Evolutionary conservation across 2,113 vertebrate species (phyloP).

Genomic region (Sylvilagus bachmani): DNA sequence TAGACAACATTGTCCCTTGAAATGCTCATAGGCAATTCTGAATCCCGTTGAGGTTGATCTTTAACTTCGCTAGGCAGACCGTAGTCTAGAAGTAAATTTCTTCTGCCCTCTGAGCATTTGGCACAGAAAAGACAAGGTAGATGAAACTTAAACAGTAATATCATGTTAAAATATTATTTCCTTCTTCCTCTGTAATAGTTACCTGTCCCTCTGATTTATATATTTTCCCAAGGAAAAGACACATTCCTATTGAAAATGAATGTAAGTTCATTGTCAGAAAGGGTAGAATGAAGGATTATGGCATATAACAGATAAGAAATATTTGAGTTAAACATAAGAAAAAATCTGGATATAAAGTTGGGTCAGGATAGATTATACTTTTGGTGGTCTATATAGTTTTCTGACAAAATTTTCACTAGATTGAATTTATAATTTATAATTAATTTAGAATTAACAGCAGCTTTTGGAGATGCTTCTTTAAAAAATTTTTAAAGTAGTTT

Average conservation of each 20-base stretch:
- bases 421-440: not conserved
- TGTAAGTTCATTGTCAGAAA: not conserved
- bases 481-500: not conserved
- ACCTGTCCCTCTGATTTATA: not conserved
- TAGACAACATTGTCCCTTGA: not conserved
- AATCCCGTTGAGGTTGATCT: slow-evolving; percentile 31
- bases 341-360: not conserved
- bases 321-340: slow-evolving; percentile 26
- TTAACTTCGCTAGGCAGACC: slow-evolving; percentile 23
- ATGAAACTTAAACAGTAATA: not conserved
- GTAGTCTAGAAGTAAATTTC: not conserved
- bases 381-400: not conserved
- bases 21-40: not conserved
- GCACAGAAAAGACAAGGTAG: not conserved
- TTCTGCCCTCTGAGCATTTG: not conserved
- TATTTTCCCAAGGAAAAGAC: not conserved
- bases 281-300: not conserved
- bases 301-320: not conserved
- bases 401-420: not conserved
- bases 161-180: not conserved
- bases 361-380: not conserved
- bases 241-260: not conserved
- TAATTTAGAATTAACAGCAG: not conserved
- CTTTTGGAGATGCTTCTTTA: not conserved
- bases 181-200: not conserved